phyloP scores from a whole-genome alignment of 2,888 invertebrate genomes.

The Ichneumoninae sp. region DNA sequence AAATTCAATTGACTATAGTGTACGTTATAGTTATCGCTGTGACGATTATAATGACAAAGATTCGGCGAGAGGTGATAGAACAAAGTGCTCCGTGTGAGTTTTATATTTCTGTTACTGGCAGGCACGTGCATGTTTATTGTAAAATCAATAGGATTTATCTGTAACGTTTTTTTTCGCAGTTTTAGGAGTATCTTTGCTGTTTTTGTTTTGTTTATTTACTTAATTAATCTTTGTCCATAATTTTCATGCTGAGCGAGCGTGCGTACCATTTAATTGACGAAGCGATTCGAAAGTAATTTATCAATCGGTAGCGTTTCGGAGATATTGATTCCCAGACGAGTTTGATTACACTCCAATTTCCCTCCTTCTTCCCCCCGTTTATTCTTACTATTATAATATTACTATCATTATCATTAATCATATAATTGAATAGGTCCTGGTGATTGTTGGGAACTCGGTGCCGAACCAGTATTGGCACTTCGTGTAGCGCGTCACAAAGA shows the following conservation, averaged over 20 bases:
- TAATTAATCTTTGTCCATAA: constrained; percentile 18
- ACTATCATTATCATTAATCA: constrained; percentile 32
- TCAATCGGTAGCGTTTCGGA: constrained; percentile 39
- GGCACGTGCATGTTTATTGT: constrained; percentile 50
- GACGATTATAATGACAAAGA: constrained; percentile 31
- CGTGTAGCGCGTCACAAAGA: constrained; percentile 28
- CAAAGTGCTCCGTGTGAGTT: constrained; percentile 23
- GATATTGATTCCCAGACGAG: constrained; percentile 44
- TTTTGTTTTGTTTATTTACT: constrained; percentile 7
- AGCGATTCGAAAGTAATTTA: constrained; percentile 54
- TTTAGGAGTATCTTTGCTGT: constrained; percentile 7
- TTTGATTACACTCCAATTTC: constrained; percentile 62
- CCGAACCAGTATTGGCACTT: constrained; percentile 67
- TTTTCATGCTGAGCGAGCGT: constrained; percentile 20
- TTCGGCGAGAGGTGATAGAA: constrained; percentile 37
- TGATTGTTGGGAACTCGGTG: constrained; percentile 52
- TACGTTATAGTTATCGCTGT: constrained; percentile 25
- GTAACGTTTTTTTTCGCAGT: not conserved
- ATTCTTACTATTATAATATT: constrained; percentile 24
- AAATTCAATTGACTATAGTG: constrained; percentile 55
- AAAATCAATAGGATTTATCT: constrained; percentile 43
- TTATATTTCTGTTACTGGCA: constrained; percentile 40
- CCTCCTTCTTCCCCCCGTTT: constrained; percentile 9
- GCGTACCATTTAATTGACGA: constrained; percentile 52
- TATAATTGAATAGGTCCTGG: constrained; percentile 56